Evolutionary conservation across 1,140 invertebrate genomes (phyloP).

Genomic region (Nymphalis io): DNA sequence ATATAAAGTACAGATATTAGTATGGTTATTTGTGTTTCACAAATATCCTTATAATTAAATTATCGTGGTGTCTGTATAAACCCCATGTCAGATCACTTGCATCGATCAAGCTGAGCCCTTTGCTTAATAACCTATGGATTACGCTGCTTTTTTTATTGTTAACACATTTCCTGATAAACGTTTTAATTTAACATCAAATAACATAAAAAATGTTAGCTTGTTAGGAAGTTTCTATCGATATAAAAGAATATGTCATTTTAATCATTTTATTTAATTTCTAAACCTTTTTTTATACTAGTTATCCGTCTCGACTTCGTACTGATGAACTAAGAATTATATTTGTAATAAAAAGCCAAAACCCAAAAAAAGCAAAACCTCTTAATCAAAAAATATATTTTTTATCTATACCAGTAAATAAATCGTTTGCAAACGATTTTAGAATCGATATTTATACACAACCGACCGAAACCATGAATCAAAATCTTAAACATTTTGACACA

Average conservation of each 20-base stretch:
- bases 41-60: slow-evolving; percentile 21
- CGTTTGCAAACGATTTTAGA: neutral
- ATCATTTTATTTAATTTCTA: too few species aligned
- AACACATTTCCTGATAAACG: neutral
- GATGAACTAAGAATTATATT: too few species aligned
- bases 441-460: slow-evolving; percentile 2
- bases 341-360: too few species aligned
- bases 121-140: slow-evolving; percentile 38
- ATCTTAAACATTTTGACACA: slow-evolving; percentile 56
- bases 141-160: slow-evolving; percentile 38
- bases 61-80: slow-evolving; percentile 31
- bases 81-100: slow-evolving; percentile 46
- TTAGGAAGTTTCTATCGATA: too few species aligned
- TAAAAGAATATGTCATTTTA: too few species aligned
- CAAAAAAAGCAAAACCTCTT: too few species aligned
- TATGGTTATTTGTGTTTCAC: too few species aligned
- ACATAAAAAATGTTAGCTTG: neutral
- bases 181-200: slow-evolving; percentile 1
- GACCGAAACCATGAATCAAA: slow-evolving; percentile 29
- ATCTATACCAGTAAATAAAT: neutral
- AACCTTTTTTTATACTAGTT: too few species aligned
- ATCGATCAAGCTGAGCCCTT: slow-evolving; percentile 47
- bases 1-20: too few species aligned
- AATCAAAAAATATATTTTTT: too few species aligned
- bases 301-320: too few species aligned